Evolutionary conservation across 2,888 invertebrate genomes (phyloP), one percentile per base, ranked within the genome.

Genomic region (Lampropteryx suffumata): DNA sequence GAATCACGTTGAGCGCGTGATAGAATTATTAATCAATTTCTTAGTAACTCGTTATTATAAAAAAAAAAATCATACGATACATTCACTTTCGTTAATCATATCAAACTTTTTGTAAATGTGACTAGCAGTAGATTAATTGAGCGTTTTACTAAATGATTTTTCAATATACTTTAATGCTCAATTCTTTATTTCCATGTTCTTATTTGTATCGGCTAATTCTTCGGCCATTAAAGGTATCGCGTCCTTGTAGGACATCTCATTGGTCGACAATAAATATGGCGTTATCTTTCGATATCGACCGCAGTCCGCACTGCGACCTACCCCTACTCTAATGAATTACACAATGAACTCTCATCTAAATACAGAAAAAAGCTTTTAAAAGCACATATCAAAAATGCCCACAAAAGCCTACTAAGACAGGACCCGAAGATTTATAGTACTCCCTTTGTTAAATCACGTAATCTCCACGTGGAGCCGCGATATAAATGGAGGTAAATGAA

Each of bases 341-440:
- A 89, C 90, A 89, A 89, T 88, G 88, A 90, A 87, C 80, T 85
- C 90, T 90, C 90, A 89, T 90, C 89, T 90, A 87, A 89, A 90
- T 90, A 90, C 90, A 90, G 87, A 90, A 90, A 90, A 90, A 90
- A 90, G 89, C 90, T 90, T 90, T 90, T 90, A 90, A 88, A 90
- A 85, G 89, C 90, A 90, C 90, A 90, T 87, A 89, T 90, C 90
- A 90, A 90, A 89, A 90, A 88, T 90, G 77, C 88, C 85, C 84
- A 89, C 89, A 86, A 87, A 84, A 87, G 90, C 89, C 88, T 90
- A 85, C 90, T 89, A 89, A 90, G 90, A 90, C 89, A 87, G 87
- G 84, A 82, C 82, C 74, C 67, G 65, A 76, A 83, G 87, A 90
- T 90, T 90, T 90, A 90, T 90, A 74, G 78, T 82, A 71, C 80